phyloP scores from a whole-genome alignment of 2,113 vertebrate species.

The Corynorhinus townsendii region DNA sequence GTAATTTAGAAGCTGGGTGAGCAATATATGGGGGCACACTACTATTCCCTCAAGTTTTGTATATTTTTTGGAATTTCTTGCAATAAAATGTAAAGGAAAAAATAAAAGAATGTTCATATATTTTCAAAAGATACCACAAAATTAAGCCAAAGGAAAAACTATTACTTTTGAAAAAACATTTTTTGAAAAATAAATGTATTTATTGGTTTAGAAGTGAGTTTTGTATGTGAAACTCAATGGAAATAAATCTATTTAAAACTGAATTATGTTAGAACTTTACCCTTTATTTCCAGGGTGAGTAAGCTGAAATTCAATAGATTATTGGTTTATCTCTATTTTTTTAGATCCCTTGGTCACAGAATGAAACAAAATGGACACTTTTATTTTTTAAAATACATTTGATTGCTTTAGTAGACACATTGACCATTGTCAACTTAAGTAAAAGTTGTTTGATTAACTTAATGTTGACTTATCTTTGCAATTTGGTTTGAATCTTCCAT shows the following conservation, averaged over 20 bases:
- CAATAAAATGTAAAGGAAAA: background rate
- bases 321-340: background rate
- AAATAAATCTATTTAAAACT: background rate
- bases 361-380: background rate
- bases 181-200: background rate
- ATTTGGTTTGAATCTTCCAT: background rate
- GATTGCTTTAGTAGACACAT: background rate
- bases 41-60: background rate
- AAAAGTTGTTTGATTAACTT: background rate
- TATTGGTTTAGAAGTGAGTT: background rate
- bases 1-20: background rate
- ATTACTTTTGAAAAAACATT: background rate
- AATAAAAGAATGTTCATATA: background rate
- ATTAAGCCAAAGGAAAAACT: background rate
- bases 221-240: background rate
- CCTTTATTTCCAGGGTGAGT: background rate
- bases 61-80: background rate
- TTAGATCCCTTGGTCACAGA: background rate
- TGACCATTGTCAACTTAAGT: background rate
- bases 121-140: background rate
- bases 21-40: background rate
- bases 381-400: background rate
- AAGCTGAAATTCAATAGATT: background rate
- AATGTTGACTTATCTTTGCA: constrained; percentile 1
- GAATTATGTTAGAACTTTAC: background rate